Base-by-base conservation (phyloP, 2,113 vertebrate genomes). In the Leucopsar rothschildi region DNA sequence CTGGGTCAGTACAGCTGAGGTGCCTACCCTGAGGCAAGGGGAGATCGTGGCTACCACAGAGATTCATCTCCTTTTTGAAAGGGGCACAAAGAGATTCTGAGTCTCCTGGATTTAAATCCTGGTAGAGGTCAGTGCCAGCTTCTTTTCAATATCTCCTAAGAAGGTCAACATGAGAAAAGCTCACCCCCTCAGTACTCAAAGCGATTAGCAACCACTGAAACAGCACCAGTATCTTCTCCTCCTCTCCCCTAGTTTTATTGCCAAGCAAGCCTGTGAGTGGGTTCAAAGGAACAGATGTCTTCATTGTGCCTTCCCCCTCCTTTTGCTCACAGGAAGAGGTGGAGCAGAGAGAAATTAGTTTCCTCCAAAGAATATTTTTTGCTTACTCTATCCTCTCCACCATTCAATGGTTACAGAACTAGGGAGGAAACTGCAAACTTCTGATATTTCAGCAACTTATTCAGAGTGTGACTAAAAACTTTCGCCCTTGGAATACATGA, bases 211-310 rank as follows among this genome's bases (percentile, higher is more conserved):
- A 64, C 14, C 93, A 72, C 87, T 92, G 31, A 39, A 93, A 69
- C 17, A 60, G 71, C 60, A 82, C 80, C 75, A 79, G 15, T n/a
- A 86, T 79, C 65, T 84, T 81, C 69, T 90, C 56, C 92, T 81
- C 55, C 90, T 88, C 50, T 89, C 75, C 44, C 60, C 49, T 39
- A 28, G 59, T 92, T 91, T 87, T 92, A 91, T 81, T 90, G 87
- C 68, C 63, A 71, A 79, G 80, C 24, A 92, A 94, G 45, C n/a
- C 50, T 88, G 81, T 70, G 82, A 94, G 81, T 70, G 57, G 81
- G 85, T 92, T 95, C 93, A 86, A 94, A 95, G 82, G 79, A 97
- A 95, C 96, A 96, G 96, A 96, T 97, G 96, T 96, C 95, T 90
- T 86, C 50, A 95, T 93, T 95, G 92, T 95, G 68, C 57, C 57